These are phyloP conservation scores for Forbesichthys agassizii DNA, from an alignment of 2,113 vertebrate genomes.

Conservation along the genomic window DNA sequence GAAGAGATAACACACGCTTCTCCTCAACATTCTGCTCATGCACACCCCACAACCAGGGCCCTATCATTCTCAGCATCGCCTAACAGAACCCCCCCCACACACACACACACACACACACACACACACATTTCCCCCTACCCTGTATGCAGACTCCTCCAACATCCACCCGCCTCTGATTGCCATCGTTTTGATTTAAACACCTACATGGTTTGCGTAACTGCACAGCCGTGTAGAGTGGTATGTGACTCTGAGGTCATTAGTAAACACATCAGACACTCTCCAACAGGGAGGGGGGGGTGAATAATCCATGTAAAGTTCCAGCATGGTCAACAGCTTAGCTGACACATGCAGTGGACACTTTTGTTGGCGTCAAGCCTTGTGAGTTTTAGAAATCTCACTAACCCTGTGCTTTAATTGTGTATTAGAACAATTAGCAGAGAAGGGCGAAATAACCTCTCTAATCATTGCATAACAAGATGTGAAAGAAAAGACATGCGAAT, in stretches of 20 bases:
- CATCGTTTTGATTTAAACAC: conserved; percentile 75
- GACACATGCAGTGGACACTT: conserved; percentile 36
- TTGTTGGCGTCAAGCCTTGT: conserved; percentile 1
- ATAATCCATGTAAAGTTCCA: conserved; percentile 30
- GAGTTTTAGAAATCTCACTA: neutral
- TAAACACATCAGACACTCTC: conserved; percentile 59
- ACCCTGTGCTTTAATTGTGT: neutral
- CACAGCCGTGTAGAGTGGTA: conserved; percentile 56
- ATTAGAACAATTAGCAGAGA: no score
- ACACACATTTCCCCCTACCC: neutral
- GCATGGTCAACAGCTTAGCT: conserved; percentile 27
- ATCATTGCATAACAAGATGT: no score
- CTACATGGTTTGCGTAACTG: conserved; percentile 63
- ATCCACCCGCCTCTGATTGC: conserved; percentile 33
- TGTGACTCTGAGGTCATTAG: conserved; percentile 67
- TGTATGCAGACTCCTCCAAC: neutral
- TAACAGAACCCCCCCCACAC: conserved; percentile 50
- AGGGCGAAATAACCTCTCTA: no score
- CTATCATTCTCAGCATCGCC: conserved; percentile 37
- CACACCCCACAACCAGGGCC: conserved; percentile 45
- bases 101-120: conserved; percentile 20
- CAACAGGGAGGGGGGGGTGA: conserved; percentile 41
- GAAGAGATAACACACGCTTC: conserved; percentile 76
- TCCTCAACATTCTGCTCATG: conserved; percentile 70
- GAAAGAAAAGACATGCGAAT: no score